Percentiles rank a stretch among this genome's conserved stretches.
Conservation (phyloP, 35 echinoderm and acorn worm species). For the Amphiura filiformis region DNA sequence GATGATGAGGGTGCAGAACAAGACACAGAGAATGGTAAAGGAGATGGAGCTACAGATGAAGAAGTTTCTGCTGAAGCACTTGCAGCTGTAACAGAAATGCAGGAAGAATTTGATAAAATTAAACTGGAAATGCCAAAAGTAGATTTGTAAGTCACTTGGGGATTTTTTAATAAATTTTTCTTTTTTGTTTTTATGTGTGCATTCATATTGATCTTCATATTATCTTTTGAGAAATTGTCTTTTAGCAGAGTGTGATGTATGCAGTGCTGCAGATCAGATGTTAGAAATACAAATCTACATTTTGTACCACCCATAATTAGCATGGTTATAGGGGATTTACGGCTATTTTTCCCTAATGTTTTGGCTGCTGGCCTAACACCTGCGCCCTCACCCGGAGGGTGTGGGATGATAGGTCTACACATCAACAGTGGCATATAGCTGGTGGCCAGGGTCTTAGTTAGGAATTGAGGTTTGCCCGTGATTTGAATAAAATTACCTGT, state of each 20-base stretch:
- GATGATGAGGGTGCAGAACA: constrained; percentile 23
- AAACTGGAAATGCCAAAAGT: constrained; percentile 58
- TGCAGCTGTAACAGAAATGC: constrained; percentile 64
- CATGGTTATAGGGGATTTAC: no score
- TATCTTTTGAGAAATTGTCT: neutral
- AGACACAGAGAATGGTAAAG: constrained; percentile 23
- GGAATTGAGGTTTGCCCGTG: no score
- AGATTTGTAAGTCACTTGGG: constrained; percentile 55
- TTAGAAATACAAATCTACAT: no score
- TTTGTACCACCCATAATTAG: no score
- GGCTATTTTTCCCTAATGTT: no score
- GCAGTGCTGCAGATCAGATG: neutral
- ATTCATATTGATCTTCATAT: neutral
- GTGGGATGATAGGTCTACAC: no score
- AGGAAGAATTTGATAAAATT: constrained; percentile 81
- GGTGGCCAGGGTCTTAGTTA: no score
- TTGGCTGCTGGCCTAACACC: no score
- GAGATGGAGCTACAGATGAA: constrained; percentile 12
- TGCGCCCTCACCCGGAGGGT: no score
- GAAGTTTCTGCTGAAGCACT: constrained; percentile 64
- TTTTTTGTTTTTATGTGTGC: neutral
- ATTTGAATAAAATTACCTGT: no score
- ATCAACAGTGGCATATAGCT: no score
- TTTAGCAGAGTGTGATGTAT: neutral
- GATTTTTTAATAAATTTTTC: neutral